Evolutionary conservation across 2,113 vertebrate genomes (phyloP).

Genomic region (Fulica atra): DNA sequence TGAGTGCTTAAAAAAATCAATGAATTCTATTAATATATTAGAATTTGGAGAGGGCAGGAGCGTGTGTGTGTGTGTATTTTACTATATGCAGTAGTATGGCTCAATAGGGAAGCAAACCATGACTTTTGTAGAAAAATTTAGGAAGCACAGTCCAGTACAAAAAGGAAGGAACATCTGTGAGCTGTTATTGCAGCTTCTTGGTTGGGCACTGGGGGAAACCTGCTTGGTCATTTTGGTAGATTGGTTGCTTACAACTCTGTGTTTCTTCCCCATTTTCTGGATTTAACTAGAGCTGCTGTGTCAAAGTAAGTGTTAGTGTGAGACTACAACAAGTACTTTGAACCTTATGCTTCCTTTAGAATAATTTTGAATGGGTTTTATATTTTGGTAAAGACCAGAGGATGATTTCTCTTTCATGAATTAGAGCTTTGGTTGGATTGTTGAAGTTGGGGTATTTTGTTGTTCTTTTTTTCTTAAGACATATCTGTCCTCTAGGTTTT

Average conservation of each 20-base stretch:
- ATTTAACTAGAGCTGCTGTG: background rate
- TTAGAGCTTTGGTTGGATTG: background rate
- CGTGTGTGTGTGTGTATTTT: background rate
- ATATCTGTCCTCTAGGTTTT: background rate
- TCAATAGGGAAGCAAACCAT: background rate
- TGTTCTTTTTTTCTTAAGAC: background rate
- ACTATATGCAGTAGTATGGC: background rate
- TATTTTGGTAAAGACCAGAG: background rate
- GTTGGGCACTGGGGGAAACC: background rate
- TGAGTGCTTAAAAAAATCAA: background rate
- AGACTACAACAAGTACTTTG: background rate
- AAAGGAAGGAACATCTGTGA: background rate
- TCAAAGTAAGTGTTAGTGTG: background rate
- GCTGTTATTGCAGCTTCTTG: background rate
- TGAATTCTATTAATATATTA: background rate
- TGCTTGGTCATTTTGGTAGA: background rate
- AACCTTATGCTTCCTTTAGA: background rate
- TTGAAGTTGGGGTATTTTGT: background rate
- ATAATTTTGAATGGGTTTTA: background rate
- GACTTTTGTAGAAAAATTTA: background rate
- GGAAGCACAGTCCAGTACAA: background rate
- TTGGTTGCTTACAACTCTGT: background rate
- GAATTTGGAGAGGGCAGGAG: background rate
- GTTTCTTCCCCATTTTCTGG: background rate
- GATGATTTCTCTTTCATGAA: background rate